phyloP scores from a whole-genome alignment of 2,797 vertebrate genomes.

The Pseudochaenichthys georgianus region DNA sequence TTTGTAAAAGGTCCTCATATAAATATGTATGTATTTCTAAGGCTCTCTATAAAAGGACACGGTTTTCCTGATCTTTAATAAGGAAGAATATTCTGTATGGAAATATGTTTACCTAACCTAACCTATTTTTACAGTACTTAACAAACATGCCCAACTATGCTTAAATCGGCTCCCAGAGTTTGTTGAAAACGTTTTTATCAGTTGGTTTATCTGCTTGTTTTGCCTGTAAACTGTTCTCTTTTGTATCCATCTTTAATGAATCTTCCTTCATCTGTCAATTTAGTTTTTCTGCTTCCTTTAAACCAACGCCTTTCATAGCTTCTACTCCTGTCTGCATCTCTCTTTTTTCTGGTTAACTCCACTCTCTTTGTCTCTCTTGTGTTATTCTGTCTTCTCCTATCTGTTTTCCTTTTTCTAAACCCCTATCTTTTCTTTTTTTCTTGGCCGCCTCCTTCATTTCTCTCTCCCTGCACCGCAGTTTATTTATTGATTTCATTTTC shows the following conservation, averaged over 20 bases:
- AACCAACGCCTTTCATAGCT: constrained; percentile 63
- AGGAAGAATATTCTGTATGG: not conserved
- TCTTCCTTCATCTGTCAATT: constrained; percentile 58
- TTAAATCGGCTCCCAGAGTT: constrained; percentile 13
- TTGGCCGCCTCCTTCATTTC: constrained; percentile 38
- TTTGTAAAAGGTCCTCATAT: not conserved
- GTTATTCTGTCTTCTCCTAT: constrained; percentile 51
- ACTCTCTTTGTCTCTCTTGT: constrained; percentile 52
- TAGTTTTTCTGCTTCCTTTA: constrained; percentile 56
- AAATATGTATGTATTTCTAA: no score
- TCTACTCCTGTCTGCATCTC: constrained; percentile 38
- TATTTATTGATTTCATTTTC: constrained; percentile 84
- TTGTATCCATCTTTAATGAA: constrained; percentile 60
- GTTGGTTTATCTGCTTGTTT: constrained; percentile 47
- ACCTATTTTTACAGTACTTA: not conserved
- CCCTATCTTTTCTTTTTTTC: constrained; percentile 26
- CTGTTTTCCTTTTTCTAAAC: constrained; percentile 38
- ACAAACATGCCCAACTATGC: not conserved
- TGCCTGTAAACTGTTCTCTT: constrained; percentile 23
- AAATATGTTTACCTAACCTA: not conserved
- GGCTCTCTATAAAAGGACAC: no score
- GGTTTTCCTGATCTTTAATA: not conserved
- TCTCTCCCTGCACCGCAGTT: constrained; percentile 52
- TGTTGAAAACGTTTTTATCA: constrained; percentile 29
- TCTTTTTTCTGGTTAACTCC: constrained; percentile 25